Base-by-base conservation (phyloP, 1,140 invertebrate genomes). In the Rhagoletis zephyria region DNA sequence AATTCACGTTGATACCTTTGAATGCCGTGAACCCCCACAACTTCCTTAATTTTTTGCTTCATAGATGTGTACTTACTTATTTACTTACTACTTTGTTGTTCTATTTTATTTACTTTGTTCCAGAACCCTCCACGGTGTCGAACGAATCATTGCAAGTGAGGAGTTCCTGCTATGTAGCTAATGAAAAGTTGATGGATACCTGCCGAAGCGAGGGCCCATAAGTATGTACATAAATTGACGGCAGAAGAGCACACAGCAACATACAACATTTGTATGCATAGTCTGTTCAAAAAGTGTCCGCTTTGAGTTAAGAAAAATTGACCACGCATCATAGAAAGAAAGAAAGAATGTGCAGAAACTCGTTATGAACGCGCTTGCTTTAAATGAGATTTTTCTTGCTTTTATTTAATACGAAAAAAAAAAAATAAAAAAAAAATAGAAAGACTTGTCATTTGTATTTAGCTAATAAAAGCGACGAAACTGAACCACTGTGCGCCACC, bases 141-240 rank as follows among this genome's bases (percentile, higher is more conserved):
- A 30, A 56, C 12, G 45, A 12, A 16, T 81, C 48, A 45, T 45
- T 42, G 19, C 67, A 45, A 74, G 42, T 45, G 42, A 16, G 30
- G 30, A 30, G 30, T 30, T 30, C 30, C 30, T 30, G 30, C 10
- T 63, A 9, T 63, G 42, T 74, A 3, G 67, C 45, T 48, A 74
- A 16, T 48, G 42, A 74, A 74, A 16, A 48, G 67, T 74, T 74
- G 67, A 74, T 74, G 67, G 67, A 74, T 74, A 74, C 67, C 67
- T 74, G 67, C 40, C 67, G 67, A 45, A 6, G 42, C 40, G 42
- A 45, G 16, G 12, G 42, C 67, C 48, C 48, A 45, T 74, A 74
- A 14, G 12, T 63, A 63, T 60, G 59, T 6, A 7, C 12, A 60
- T 12, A 60, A 12, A 60, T 60, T 7, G 59, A 60, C 1, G 59